Base-by-base conservation (phyloP, 2,888 invertebrate species). In the Polymixis lichenea region DNA sequence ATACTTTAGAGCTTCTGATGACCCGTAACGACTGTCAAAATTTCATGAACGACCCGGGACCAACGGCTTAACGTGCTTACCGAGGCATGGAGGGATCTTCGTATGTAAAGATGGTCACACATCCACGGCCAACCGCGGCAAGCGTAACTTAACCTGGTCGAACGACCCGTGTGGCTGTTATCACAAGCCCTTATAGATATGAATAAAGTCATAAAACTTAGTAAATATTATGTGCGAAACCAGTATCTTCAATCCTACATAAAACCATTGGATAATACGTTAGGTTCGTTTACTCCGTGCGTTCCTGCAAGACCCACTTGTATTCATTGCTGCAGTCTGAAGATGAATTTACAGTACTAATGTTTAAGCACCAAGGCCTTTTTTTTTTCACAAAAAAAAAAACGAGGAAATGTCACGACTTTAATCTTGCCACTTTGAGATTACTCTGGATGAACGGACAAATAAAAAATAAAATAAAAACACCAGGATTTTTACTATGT, bases 391-490 rank as follows among this genome's bases (percentile, higher is more conserved):
- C 5, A 15, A 55, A 43, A 68, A 72, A 67, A 66, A 61, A 68
- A 61, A 53, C 15, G 22, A 68, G 25, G 19, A 67, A 64, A 19
- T 38, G 60, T 66, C 61, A 62, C 62, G 68, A 25, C 38, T 64
- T 64, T 65, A 76, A 79, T 66, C 68, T 80, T 25, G 19, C 65
- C 32, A 58, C 68, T 61, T 13, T 15, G 68, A 72, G 68, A 84
- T 82, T 74, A 74, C 67, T 56, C 74, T 25, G 32, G 28, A 72
- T 43, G 55, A 64, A 64, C 5, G 53, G n/a, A 32, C 32, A 72
- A 73, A 72, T 77, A 77, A 77, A 77, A 77, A 80, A 53, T 72
- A 46, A 56, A 72, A 64, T 56, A 72, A 80, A 67, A 77, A 62
- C 53, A 72, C 55, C 43, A n/a, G 28, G 15, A 46, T 46, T 64